Evolutionary conservation across 2,797 vertebrate genomes (phyloP).

Genomic region (Gallinago stenura): DNA sequence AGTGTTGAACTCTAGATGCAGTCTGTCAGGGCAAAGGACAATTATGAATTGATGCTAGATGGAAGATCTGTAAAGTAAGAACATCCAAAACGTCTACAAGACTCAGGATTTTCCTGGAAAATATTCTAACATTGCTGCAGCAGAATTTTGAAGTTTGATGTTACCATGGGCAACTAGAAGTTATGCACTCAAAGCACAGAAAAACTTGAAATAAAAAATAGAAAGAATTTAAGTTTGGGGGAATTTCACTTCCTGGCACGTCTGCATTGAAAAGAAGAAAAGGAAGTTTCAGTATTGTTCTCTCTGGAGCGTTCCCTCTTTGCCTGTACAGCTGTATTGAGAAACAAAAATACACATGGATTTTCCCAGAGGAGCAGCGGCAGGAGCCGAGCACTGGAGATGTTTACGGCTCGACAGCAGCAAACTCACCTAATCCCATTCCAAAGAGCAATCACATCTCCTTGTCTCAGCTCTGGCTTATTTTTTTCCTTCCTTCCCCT

Average conservation of each 20-base stretch:
- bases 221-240: neutral
- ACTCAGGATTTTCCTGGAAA: neutral
- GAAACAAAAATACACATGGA: neutral
- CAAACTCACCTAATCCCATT: neutral
- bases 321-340: neutral
- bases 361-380: neutral
- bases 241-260: neutral
- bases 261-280: neutral
- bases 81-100: neutral
- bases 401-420: neutral
- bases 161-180: neutral
- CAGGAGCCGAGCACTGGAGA: neutral
- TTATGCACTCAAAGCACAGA: neutral
- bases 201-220: neutral
- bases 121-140: neutral
- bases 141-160: neutral
- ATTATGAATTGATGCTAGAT: neutral
- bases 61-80: neutral
- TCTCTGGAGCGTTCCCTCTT: fast-evolving
- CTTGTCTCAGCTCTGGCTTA: neutral
- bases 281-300: neutral
- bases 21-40: neutral
- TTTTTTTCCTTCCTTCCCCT: neutral
- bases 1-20: neutral
- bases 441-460: neutral